Conservation (phyloP, 2,797 vertebrate species). For the Argentina silus region DNA sequence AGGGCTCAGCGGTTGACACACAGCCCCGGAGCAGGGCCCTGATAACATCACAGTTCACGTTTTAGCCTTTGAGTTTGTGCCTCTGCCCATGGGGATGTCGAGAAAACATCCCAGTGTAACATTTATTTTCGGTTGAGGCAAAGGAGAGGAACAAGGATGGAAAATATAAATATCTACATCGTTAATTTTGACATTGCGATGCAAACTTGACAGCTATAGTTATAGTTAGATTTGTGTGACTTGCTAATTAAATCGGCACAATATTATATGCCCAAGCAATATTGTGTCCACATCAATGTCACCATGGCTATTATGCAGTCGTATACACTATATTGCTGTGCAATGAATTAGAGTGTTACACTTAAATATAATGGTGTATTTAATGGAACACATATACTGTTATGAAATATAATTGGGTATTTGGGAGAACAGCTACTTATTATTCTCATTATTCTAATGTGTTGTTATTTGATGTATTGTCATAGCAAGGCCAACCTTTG, state of each 20-base stretch:
- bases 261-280: neutral
- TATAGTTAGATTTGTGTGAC: neutral
- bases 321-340: neutral
- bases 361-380: neutral
- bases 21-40: conserved; percentile 25
- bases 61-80: conserved; percentile 50
- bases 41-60: conserved; percentile 57
- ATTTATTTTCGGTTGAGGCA: conserved; percentile 22
- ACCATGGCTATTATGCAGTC: neutral
- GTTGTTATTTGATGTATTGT: neutral
- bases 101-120: conserved; percentile 32
- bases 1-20: conserved; percentile 51
- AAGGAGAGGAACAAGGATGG: conserved; percentile 1
- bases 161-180: neutral
- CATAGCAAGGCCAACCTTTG: neutral
- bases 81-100: conserved; percentile 34
- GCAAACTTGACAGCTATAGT: neutral
- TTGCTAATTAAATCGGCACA: neutral
- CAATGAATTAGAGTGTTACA: neutral
- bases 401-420: no score
- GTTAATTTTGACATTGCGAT: neutral
- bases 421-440: no score
- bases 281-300: neutral
- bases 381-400: neutral
- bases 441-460: no score